phyloP scores from a whole-genome alignment of 2,113 vertebrate species.

The Megaptera novaeangliae region DNA sequence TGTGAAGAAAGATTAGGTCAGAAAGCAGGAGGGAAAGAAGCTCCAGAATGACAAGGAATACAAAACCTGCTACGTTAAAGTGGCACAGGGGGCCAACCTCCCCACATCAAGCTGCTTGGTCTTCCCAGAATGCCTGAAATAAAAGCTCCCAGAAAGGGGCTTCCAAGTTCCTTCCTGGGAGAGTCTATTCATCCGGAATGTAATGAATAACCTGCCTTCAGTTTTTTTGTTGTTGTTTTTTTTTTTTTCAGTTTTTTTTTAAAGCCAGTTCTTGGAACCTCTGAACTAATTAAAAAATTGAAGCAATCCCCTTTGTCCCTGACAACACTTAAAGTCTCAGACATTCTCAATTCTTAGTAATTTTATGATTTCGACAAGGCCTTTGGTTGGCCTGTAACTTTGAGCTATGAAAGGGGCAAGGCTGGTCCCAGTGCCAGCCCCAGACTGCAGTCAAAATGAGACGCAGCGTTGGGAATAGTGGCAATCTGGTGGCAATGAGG shows the following conservation, averaged over 20 bases:
- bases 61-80: not conserved
- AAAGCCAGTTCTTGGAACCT: not conserved
- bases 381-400: not conserved
- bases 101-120: not conserved
- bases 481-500: not conserved
- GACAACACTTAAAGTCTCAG: not conserved
- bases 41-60: not conserved
- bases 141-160: not conserved
- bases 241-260: not conserved
- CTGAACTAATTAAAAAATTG: not conserved
- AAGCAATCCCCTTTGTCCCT: not conserved
- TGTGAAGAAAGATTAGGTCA: not conserved
- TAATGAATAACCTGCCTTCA: not conserved
- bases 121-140: not conserved
- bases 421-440: not conserved
- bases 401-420: not conserved
- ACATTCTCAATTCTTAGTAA: not conserved
- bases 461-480: not conserved
- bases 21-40: not conserved
- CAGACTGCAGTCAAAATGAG: not conserved
- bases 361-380: constrained; percentile 15
- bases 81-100: not conserved
- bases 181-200: not conserved
- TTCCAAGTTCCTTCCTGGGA: not conserved
- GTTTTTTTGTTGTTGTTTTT: not conserved